These are phyloP conservation scores for Eumaeus atala DNA, from an alignment of 1,140 invertebrate species.

Conservation along the genomic window DNA sequence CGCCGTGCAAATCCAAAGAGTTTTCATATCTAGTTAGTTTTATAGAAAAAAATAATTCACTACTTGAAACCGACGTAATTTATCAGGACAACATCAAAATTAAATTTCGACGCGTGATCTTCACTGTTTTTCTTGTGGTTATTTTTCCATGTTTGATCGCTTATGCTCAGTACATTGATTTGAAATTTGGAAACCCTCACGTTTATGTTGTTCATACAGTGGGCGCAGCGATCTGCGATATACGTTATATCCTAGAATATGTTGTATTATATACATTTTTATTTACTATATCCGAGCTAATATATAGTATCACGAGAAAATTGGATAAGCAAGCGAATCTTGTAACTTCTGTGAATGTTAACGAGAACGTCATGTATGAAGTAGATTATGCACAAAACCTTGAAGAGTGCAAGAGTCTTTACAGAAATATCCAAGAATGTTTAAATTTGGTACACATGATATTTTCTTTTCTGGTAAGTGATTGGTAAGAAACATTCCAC, in stretches of 20 bases:
- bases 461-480: conserved; percentile 16
- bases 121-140: background rate
- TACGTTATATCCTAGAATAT: background rate
- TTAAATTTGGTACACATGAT: conserved; percentile 13
- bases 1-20: conserved; percentile 6
- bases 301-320: background rate
- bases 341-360: background rate
- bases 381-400: conserved; percentile 3
- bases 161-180: background rate
- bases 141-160: background rate
- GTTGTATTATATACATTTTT: background rate
- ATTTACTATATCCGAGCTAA: background rate
- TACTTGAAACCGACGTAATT: background rate
- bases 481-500: background rate
- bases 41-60: background rate
- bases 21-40: background rate
- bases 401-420: conserved; percentile 14
- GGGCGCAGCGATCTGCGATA: background rate
- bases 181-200: background rate
- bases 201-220: background rate
- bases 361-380: background rate
- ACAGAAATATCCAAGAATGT: conserved; percentile 15
- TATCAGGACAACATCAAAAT: background rate
- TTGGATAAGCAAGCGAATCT: background rate
- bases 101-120: background rate